Evolutionary conservation across 2,113 vertebrate genomes (phyloP).

Genomic region (Turnix velox): DNA sequence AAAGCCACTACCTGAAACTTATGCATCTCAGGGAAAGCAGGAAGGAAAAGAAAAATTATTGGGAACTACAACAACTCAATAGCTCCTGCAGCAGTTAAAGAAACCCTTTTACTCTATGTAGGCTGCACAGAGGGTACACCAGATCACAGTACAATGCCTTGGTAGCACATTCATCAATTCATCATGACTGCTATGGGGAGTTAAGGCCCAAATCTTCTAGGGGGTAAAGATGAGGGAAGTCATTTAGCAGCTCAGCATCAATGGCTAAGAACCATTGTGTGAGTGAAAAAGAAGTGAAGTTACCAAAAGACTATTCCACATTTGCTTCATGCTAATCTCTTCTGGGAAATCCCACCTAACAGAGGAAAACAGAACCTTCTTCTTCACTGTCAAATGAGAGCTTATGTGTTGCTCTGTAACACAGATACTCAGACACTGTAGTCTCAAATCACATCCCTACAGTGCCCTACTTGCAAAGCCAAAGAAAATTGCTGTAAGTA

Average conservation of each 20-base stretch:
- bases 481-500: background rate
- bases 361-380: background rate
- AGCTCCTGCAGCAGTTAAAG: background rate
- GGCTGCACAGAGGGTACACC: background rate
- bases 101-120: background rate
- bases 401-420: background rate
- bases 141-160: background rate
- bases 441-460: background rate
- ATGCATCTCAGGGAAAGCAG: background rate
- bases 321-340: background rate
- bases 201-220: background rate
- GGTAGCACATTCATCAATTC: background rate
- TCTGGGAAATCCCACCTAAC: background rate
- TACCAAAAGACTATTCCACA: background rate
- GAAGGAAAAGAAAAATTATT: background rate
- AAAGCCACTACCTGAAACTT: background rate
- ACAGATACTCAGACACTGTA: background rate
- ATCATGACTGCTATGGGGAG: background rate
- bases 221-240: background rate
- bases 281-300: background rate
- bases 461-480: background rate
- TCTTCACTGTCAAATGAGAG: background rate
- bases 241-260: background rate
- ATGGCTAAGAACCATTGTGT: background rate
- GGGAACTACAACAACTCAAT: background rate